These are phyloP conservation scores for Chunga burmeisteri DNA, from an alignment of 2,113 vertebrate species.

Conservation along the genomic window DNA sequence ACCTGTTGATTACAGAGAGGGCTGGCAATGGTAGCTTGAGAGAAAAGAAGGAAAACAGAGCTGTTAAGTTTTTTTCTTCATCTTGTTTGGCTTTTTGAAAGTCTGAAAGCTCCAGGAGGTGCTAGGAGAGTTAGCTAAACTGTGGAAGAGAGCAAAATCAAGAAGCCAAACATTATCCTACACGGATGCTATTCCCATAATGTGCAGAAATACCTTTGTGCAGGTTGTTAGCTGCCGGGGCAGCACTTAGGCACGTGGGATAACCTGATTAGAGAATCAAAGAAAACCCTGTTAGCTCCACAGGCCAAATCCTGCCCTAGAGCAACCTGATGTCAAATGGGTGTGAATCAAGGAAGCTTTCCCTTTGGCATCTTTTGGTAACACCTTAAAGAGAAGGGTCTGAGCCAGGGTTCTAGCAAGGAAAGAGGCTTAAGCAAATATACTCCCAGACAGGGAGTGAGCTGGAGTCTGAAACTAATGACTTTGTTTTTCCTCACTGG, in stretches of 20 bases:
- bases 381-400: constrained; percentile 39
- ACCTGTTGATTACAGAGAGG: not conserved
- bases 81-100: constrained; percentile 46
- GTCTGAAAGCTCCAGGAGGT: constrained; percentile 65
- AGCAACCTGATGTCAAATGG: constrained; percentile 48
- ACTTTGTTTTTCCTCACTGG: constrained; percentile 53
- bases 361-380: constrained; percentile 42
- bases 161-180: constrained; percentile 56
- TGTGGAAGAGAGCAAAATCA: constrained; percentile 67
- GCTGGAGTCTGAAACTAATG: constrained; percentile 51
- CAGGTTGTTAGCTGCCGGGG: constrained; percentile 45
- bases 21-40: not conserved
- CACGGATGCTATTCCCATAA: not conserved
- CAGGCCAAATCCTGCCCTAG: constrained; percentile 47
- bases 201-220: constrained; percentile 43
- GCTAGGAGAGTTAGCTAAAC: constrained; percentile 57
- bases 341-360: constrained; percentile 47
- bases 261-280: constrained; percentile 61
- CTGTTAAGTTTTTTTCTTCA: not conserved
- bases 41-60: not conserved
- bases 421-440: constrained; percentile 55
- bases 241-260: constrained; percentile 29
- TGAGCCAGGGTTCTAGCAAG: constrained; percentile 39
- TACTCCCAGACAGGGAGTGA: constrained; percentile 58
- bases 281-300: constrained; percentile 31